Evolutionary conservation across 2,113 vertebrate genomes (phyloP), one percentile per base, ranked within the genome.

Genomic region (Hiodon alosoides): DNA sequence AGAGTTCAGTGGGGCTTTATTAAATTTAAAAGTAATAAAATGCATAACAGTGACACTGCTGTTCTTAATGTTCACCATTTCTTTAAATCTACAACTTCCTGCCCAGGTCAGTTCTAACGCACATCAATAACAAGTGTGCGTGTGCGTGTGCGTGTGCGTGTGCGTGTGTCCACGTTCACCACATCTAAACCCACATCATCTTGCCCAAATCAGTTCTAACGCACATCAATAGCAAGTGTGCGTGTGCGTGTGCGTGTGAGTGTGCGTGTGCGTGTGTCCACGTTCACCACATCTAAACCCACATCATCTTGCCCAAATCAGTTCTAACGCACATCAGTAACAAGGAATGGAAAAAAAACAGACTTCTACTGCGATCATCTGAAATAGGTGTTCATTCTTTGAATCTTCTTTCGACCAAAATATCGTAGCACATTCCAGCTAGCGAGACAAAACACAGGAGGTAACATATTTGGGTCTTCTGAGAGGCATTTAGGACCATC

Each of bases 11-110:
- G 69, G 10, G 5, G 69, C 31, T 7, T 58, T 71, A 71, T 60
- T 71, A 16, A 59, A 71, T 71, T 71, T 60, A 71, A 71, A 71
- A 71, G 17, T 50, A 71, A 71, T 71, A 71, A 59, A 71, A 31
- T 60, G 69, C 13, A 50, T 71, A 50, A 71, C 48, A 6, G 5
- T 7, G 13, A 60, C 69, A 60, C 58, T 54, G 69, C 69, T 71
- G 4, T 60, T 71, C 69, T n/a, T 71, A 71, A 71, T 71, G 55
- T 58, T 71, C 31, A 10, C 14, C 13, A 31, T 31, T 31, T 31
- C 0, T 31, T 31, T 31, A 47, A 14, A 71, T 48, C 59, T 59
- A 71, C 14, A 69, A 53, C 53, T 53, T 52, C 51, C 52, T 52
- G 67, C 13, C 66, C 48, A 31, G 31, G 31, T 31, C 31, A 31